Evolutionary conservation across 1,140 invertebrate species (phyloP).

Genomic region (Papilio glaucus): DNA sequence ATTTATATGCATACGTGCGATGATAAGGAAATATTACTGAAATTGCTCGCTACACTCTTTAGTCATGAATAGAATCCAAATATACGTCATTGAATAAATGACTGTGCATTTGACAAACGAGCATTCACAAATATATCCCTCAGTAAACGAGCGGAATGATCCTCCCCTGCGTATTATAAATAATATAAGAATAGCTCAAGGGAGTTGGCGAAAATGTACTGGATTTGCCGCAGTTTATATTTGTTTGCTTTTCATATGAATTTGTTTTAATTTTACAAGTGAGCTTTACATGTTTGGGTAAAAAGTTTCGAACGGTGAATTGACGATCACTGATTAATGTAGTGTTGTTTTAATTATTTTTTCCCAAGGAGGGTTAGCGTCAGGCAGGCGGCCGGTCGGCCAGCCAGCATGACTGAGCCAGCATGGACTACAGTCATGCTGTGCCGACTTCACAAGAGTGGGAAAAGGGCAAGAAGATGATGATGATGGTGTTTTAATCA

Average conservation of each 20-base stretch:
- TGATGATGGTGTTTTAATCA: too few species aligned
- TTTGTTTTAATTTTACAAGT: slow-evolving; percentile 46
- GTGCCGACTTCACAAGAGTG: too few species aligned
- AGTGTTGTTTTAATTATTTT: not conserved
- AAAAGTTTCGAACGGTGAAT: slow-evolving; percentile 17
- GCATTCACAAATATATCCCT: slow-evolving; percentile 77
- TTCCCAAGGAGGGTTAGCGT: too few species aligned
- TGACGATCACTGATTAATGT: slow-evolving; percentile 10
- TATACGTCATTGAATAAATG: slow-evolving; percentile 81
- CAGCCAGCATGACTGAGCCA: too few species aligned
- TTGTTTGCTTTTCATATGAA: slow-evolving; percentile 56
- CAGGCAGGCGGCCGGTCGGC: too few species aligned
- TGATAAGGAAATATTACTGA: slow-evolving; percentile 11
- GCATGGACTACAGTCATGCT: too few species aligned
- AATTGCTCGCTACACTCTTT: slow-evolving; percentile 46
- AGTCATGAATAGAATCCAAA: slow-evolving; percentile 68
- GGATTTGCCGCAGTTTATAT: slow-evolving; percentile 68
- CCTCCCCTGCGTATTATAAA: slow-evolving; percentile 80
- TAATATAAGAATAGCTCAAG: slow-evolving; percentile 76
- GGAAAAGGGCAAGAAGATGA: too few species aligned
- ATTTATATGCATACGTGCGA: slow-evolving; percentile 26
- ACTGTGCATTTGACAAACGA: slow-evolving; percentile 82
- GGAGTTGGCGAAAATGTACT: slow-evolving; percentile 70
- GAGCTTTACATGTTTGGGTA: not conserved
- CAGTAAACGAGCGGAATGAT: slow-evolving; percentile 79